phyloP scores from a whole-genome alignment of 1,140 invertebrate genomes.

The Papilio polyxenes region DNA sequence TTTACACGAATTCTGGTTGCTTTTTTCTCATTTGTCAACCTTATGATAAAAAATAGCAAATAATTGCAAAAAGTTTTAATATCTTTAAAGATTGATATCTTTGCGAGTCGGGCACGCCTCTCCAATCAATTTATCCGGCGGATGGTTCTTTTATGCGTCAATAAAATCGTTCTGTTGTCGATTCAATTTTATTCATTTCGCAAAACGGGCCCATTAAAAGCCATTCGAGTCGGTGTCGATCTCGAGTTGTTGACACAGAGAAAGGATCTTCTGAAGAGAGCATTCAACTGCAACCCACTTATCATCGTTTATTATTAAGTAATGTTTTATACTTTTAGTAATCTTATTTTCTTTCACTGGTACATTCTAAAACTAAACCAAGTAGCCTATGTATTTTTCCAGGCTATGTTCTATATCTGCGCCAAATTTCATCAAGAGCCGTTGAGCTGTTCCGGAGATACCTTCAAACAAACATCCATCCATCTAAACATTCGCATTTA shows the following conservation, averaged over 20 bases:
- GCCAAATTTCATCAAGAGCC: no score
- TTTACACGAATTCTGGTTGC: no score
- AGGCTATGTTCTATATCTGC: no score
- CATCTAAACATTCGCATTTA: no score
- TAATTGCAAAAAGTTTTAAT: background rate
- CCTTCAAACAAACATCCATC: no score
- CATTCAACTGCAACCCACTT: background rate
- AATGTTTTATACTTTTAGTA: background rate
- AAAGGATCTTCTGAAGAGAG: constrained; percentile 8
- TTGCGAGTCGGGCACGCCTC: background rate
- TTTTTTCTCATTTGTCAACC: no score
- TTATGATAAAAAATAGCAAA: background rate
- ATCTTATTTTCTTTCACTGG: background rate
- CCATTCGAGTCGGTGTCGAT: constrained; percentile 7
- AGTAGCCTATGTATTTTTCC: no score
- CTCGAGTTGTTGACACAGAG: constrained; percentile 9
- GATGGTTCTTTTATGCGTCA: constrained; percentile 25
- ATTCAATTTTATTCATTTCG: constrained; percentile 24
- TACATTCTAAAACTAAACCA: background rate
- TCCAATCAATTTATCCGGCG: constrained; percentile 18
- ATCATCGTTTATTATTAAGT: background rate
- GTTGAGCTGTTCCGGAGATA: no score
- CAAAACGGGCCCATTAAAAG: constrained; percentile 10
- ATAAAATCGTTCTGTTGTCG: constrained; percentile 23
- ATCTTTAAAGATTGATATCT: background rate